Percentiles rank a stretch among this genome's conserved stretches.
phyloP scores from a whole-genome alignment of 2,888 invertebrate genomes.

The Leptinotarsa rubiginosa region DNA sequence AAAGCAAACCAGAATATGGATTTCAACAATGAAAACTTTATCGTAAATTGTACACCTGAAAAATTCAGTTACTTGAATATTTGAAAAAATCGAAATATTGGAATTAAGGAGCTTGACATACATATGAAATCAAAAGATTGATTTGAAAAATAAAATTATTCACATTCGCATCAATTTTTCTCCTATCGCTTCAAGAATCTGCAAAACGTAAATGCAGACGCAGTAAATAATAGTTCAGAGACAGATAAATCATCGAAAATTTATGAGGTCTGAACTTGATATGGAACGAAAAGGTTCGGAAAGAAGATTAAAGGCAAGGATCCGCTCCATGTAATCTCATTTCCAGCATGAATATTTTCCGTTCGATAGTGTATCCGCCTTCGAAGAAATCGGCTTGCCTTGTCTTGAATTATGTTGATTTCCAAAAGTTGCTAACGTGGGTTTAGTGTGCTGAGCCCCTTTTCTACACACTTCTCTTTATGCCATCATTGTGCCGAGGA shows the following conservation, averaged over 20 bases:
- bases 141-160: too few relatives aligned
- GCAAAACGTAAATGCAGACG: not conserved
- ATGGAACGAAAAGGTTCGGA: slow-evolving; percentile 21
- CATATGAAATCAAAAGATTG: too few relatives aligned
- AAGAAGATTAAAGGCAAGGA: slow-evolving; percentile 26
- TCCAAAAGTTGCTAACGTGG: slow-evolving; percentile 16
- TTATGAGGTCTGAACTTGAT: slow-evolving; percentile 26
- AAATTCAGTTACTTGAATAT: too few relatives aligned
- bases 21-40: too few relatives aligned
- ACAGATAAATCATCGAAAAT: slow-evolving; percentile 22
- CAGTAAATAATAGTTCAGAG: slow-evolving; percentile 22
- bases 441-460: slow-evolving; percentile 1
- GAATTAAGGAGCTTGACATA: too few relatives aligned
- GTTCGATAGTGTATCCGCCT: slow-evolving; percentile 18
- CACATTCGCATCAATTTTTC: too few relatives aligned
- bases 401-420: slow-evolving; percentile 16
- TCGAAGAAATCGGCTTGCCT: slow-evolving; percentile 10
- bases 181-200: not conserved
- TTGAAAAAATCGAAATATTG: too few relatives aligned
- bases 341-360: slow-evolving; percentile 29
- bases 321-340: slow-evolving; percentile 21
- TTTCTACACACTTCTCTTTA: slow-evolving; percentile 14
- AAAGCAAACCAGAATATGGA: too few relatives aligned
- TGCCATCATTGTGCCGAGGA: not conserved
- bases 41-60: too few relatives aligned